phyloP scores from a whole-genome alignment of 2,113 vertebrate genomes.

The Spea multiplicata region DNA sequence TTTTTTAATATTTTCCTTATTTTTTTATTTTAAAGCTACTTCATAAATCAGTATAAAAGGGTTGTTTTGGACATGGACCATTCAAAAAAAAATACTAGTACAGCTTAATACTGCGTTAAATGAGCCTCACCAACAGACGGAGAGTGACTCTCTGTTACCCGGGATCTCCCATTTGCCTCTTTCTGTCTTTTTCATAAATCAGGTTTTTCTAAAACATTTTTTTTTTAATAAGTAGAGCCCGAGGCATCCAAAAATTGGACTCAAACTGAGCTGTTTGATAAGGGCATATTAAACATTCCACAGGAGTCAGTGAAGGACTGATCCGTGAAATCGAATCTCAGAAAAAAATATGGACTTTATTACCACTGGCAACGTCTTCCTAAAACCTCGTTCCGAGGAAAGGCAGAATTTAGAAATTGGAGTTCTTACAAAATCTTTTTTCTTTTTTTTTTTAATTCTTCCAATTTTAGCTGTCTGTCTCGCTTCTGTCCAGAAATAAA shows the following conservation, averaged over 20 bases:
- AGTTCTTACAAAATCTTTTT: conserved; percentile 22
- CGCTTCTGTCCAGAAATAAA: not conserved
- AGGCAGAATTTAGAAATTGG: conserved; percentile 26
- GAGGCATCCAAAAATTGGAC: conserved; percentile 23
- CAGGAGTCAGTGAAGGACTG: conserved; percentile 31
- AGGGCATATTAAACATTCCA: conserved; percentile 46
- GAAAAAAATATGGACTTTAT: conserved; percentile 38
- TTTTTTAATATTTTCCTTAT: no score
- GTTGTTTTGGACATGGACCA: no score
- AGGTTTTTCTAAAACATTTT: conserved; percentile 36
- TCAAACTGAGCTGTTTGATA: conserved; percentile 42
- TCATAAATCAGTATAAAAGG: no score
- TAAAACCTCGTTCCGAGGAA: conserved; percentile 7
- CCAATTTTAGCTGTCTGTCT: conserved; percentile 21
- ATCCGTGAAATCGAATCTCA: conserved; percentile 34
- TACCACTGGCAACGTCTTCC: conserved; percentile 33
- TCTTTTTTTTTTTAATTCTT: not conserved
- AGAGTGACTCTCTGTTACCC: no score
- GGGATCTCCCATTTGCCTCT: not conserved
- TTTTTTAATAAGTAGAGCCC: conserved; percentile 22
- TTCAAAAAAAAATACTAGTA: no score
- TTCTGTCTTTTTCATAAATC: conserved; percentile 21
- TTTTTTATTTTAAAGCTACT: no score
- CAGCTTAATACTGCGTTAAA: no score
- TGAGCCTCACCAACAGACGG: no score